Conservation (phyloP, 2,797 vertebrate genomes). For the Champsocephalus esox region DNA sequence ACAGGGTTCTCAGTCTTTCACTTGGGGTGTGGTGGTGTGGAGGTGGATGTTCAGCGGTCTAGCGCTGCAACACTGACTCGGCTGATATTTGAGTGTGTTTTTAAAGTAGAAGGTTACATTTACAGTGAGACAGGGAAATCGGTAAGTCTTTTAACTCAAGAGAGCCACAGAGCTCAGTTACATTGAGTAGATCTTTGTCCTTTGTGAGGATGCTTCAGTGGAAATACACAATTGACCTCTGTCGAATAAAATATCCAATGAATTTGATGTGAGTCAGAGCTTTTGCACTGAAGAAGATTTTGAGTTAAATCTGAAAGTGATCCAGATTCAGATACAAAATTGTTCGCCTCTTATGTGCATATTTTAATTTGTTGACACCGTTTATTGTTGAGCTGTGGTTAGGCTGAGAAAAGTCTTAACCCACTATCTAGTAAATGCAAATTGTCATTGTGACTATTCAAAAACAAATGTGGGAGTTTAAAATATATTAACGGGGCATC, state of each 20-base stretch:
- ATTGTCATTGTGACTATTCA: conserved; percentile 7
- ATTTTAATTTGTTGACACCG: conserved; percentile 16
- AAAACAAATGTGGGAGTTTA: background rate
- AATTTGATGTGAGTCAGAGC: conserved; percentile 30
- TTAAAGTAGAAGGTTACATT: conserved; percentile 56
- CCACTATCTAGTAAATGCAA: background rate
- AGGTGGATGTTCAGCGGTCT: conserved; percentile 23
- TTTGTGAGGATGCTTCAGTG: conserved; percentile 55
- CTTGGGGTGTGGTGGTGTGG: conserved; percentile 52
- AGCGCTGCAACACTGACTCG: conserved; percentile 36
- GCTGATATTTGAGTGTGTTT: conserved; percentile 64
- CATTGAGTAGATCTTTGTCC: conserved; percentile 60
- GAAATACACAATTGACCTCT: conserved; percentile 52
- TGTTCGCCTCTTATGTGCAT: conserved; percentile 14
- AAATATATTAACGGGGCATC: background rate
- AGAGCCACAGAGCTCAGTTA: conserved; percentile 22
- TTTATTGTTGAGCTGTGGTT: background rate
- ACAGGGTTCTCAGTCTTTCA: conserved; percentile 63
- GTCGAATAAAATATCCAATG: conserved; percentile 35
- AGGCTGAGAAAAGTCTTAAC: conserved; percentile 12
- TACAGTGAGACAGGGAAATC: conserved; percentile 48
- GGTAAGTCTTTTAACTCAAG: conserved; percentile 19
- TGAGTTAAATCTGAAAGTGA: conserved; percentile 13
- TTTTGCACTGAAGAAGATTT: conserved; percentile 24
- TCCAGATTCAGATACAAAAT: conserved; percentile 24